phyloP scores from a whole-genome alignment of 2,888 invertebrate species.

The Scaptomyza caliginosa region DNA sequence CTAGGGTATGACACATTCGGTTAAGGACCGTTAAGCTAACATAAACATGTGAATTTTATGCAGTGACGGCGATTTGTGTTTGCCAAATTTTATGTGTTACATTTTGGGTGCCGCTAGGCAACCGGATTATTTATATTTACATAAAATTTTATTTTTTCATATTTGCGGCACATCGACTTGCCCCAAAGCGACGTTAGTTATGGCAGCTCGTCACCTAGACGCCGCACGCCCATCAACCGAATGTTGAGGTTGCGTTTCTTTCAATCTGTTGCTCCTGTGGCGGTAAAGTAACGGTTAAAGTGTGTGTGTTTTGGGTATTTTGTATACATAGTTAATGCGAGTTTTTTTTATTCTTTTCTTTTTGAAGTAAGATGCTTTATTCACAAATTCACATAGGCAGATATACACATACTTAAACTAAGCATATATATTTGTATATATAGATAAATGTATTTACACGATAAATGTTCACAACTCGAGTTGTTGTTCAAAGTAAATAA shows the following conservation, averaged over 20 bases:
- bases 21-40: too few relatives aligned
- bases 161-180: conserved; percentile 19
- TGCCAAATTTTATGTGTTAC: conserved; percentile 17
- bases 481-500: conserved; percentile 8
- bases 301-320: background rate
- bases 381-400: conserved; percentile 54
- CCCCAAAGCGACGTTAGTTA: conserved; percentile 37
- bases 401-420: conserved; percentile 34
- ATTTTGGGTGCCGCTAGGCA: conserved; percentile 44
- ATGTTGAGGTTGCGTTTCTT: conserved; percentile 38
- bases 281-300: background rate
- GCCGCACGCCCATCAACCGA: conserved; percentile 13
- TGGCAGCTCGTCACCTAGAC: conserved; percentile 28
- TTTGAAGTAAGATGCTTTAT: conserved; percentile 65
- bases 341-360: conserved; percentile 11
- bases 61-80: conserved; percentile 17
- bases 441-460: conserved; percentile 29
- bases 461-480: conserved; percentile 31
- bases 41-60: conserved; percentile 32
- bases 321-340: conserved; percentile 14
- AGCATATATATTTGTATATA: conserved; percentile 14
- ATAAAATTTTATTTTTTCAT: conserved; percentile 25
- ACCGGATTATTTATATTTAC: conserved; percentile 70
- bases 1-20: background rate
- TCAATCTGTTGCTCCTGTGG: conserved; percentile 47